Percentiles rank a stretch among this genome's conserved stretches.
phyloP scores from a whole-genome alignment of 92 coral and sea anemone species.

The Desmophyllum pertusum region DNA sequence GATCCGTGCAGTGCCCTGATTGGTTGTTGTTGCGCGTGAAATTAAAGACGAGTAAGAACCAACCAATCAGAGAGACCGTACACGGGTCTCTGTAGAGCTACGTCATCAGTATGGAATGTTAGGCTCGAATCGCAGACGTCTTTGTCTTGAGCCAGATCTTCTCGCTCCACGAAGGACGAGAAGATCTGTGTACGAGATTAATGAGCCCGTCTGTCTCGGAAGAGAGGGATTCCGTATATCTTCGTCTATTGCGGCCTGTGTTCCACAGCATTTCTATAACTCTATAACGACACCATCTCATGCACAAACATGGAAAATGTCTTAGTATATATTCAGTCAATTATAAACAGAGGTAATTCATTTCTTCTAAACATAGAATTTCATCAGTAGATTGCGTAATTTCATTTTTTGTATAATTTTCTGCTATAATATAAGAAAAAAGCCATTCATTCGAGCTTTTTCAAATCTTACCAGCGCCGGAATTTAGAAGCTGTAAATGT shows the following conservation, averaged over 20 bases:
- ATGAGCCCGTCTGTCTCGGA: too few relatives aligned
- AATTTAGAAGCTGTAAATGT: not conserved
- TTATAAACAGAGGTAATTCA: not conserved
- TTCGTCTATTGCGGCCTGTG: not conserved
- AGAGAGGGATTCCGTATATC: too few relatives aligned
- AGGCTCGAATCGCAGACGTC: not conserved
- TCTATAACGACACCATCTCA: too few relatives aligned
- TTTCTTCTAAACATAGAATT: not conserved
- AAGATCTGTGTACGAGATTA: too few relatives aligned
- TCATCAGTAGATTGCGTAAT: not conserved
- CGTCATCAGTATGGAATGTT: not conserved
- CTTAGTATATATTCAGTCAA: not conserved
- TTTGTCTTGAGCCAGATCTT: too few relatives aligned
- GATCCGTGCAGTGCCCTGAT: not conserved
- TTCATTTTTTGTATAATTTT: not conserved
- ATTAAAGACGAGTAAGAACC: not conserved
- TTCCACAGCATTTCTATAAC: not conserved
- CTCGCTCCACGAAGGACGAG: not conserved
- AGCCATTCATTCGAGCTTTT: not conserved
- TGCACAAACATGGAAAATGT: not conserved
- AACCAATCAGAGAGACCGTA: not conserved
- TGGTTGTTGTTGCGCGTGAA: not conserved
- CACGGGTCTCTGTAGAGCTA: not conserved
- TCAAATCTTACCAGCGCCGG: not conserved
- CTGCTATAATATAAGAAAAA: not conserved